Percentiles rank a stretch among this genome's conserved stretches.
Conservation (phyloP, 2,888 invertebrate genomes). For the Chrysopilus asiliformis region DNA sequence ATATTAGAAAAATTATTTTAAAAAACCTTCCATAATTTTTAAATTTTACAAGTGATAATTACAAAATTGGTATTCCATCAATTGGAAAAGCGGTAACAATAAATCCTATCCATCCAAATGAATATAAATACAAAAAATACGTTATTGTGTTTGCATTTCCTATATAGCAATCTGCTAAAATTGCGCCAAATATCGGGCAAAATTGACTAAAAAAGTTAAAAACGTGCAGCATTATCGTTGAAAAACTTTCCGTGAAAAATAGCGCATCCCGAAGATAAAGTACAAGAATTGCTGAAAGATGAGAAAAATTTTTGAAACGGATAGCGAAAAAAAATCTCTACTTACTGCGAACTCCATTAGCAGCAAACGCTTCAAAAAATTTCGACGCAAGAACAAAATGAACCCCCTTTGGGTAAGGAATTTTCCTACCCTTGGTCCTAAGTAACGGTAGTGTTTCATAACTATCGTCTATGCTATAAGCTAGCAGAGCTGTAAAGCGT, state of each 20-base stretch:
- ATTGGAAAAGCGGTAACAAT: slow-evolving; percentile 38
- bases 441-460: too few relatives aligned
- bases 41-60: slow-evolving; percentile 7
- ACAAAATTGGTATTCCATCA: slow-evolving; percentile 24
- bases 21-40: slow-evolving; percentile 6
- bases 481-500: too few relatives aligned
- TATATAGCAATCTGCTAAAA: slow-evolving; percentile 49
- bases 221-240: slow-evolving; percentile 45
- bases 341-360: slow-evolving; percentile 36
- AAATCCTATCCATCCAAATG: slow-evolving; percentile 38
- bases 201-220: slow-evolving; percentile 50
- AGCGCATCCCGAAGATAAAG: slow-evolving; percentile 47
- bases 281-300: slow-evolving; percentile 44
- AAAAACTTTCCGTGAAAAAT: slow-evolving; percentile 37
- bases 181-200: slow-evolving; percentile 49
- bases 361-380: slow-evolving; percentile 35
- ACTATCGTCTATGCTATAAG: too few relatives aligned
- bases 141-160: slow-evolving; percentile 45
- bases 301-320: slow-evolving; percentile 2
- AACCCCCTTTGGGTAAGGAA: slow-evolving; percentile 34
- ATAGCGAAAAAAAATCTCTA: slow-evolving; percentile 7
- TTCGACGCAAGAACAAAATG: slow-evolving; percentile 29
- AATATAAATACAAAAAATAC: slow-evolving; percentile 45
- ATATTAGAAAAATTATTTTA: background rate
- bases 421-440: too few relatives aligned